Conservation (phyloP, 2,888 invertebrate species). For the Cremastinae sp. region DNA sequence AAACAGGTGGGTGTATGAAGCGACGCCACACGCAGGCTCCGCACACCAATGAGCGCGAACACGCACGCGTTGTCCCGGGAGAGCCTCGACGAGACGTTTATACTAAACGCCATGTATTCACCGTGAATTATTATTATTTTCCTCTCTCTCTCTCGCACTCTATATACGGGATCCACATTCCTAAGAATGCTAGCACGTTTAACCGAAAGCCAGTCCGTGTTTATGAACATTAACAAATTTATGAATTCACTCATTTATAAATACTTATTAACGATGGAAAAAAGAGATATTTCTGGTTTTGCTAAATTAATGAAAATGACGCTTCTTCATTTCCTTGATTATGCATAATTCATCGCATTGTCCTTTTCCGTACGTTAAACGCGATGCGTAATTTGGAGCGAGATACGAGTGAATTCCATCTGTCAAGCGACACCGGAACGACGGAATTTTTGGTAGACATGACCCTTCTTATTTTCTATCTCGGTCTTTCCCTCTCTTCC, state of each 20-base stretch:
- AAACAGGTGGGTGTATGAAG: slow-evolving; percentile 46
- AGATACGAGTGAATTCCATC: slow-evolving; percentile 27
- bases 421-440: slow-evolving; percentile 27
- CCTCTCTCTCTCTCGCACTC: too few relatives aligned
- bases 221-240: neutral
- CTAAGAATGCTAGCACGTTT: slow-evolving; percentile 22
- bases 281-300: too few relatives aligned
- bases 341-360: neutral
- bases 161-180: slow-evolving; percentile 26
- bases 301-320: too few relatives aligned
- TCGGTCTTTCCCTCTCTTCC: neutral
- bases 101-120: slow-evolving; percentile 27
- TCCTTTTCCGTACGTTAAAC: slow-evolving; percentile 19
- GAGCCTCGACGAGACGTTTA: slow-evolving; percentile 13
- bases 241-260: neutral
- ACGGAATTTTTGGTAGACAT: slow-evolving; percentile 15
- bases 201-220: slow-evolving; percentile 14
- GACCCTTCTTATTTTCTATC: neutral
- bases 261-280: neutral
- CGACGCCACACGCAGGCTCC: slow-evolving; percentile 27
- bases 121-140: slow-evolving; percentile 12
- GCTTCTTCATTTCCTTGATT: too few relatives aligned
- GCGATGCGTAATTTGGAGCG: slow-evolving; percentile 1
- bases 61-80: neutral
- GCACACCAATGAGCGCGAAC: neutral